These are phyloP conservation scores for Prunella fulvescens DNA, from an alignment of 2,113 vertebrate species.

Conservation along the genomic window DNA sequence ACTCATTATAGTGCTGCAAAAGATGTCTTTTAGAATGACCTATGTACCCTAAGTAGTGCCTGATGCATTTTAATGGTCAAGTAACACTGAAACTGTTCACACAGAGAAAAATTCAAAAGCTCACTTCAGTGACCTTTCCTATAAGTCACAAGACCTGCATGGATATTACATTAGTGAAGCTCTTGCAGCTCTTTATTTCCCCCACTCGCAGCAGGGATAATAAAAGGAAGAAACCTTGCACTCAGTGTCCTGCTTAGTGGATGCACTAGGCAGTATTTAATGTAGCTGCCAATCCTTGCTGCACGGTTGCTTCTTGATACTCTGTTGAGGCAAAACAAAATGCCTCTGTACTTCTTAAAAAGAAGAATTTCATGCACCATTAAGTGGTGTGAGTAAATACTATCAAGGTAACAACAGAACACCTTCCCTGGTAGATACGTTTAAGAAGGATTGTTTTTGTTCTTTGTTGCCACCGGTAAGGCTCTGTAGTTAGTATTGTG, in stretches of 20 bases:
- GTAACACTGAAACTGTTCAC: not conserved
- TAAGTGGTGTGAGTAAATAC: not conserved
- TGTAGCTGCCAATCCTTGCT: not conserved
- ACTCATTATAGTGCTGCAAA: not conserved
- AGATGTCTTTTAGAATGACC: not conserved
- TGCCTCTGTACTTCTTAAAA: not conserved
- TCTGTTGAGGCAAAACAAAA: not conserved
- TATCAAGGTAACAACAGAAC: not conserved
- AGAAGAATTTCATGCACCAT: not conserved
- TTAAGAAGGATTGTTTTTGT: not conserved
- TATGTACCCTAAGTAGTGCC: not conserved
- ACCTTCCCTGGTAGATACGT: not conserved
- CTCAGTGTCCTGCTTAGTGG: not conserved
- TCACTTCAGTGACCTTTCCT: not conserved
- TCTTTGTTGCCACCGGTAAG: not conserved
- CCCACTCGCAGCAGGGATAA: accelerated
- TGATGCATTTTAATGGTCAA: not conserved
- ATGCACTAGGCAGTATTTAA: not conserved
- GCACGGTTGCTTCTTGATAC: not conserved
- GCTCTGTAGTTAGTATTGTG: not conserved
- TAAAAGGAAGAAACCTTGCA: not conserved
- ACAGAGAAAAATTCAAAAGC: not conserved
- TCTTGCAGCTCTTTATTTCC: not conserved
- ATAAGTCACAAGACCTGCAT: not conserved
- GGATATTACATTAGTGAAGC: not conserved